Percentiles rank a stretch among this genome's conserved stretches.
These are phyloP conservation scores for Otolemur crassicaudatus DNA, from an alignment of 2,797 vertebrate genomes.

Conservation along the genomic window DNA sequence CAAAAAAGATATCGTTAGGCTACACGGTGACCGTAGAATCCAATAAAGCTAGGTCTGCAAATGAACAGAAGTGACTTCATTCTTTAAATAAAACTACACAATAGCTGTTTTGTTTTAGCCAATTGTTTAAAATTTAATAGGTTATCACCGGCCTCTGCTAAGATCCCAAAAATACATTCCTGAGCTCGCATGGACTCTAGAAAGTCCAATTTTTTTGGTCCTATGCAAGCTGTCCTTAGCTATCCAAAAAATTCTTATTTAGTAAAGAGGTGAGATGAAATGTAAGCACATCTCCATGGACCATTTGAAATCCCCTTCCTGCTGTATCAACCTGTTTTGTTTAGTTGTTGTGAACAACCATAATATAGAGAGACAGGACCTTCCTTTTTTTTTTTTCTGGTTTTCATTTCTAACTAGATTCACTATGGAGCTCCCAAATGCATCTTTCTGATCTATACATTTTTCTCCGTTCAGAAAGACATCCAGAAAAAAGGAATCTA, in stretches of 20 bases:
- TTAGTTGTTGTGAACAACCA: conserved; percentile 54
- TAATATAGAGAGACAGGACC: neutral
- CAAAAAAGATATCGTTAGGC: conserved; percentile 67
- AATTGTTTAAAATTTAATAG: conserved; percentile 77
- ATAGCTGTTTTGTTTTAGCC: conserved; percentile 66
- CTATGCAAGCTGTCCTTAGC: conserved; percentile 69
- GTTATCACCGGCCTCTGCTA: conserved; percentile 73
- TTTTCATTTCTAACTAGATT: conserved; percentile 64
- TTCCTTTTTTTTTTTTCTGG: neutral
- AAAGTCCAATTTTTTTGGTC: conserved; percentile 68
- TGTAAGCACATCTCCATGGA: conserved; percentile 51
- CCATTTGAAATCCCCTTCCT: conserved; percentile 72
- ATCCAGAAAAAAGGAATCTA: neutral
- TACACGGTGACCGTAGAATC: conserved; percentile 65
- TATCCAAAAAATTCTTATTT: conserved; percentile 68
- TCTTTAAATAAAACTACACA: conserved; percentile 79
- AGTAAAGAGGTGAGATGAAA: conserved; percentile 72
- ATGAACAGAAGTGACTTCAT: conserved; percentile 78
- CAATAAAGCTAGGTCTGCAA: conserved; percentile 74
- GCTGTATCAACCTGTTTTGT: conserved; percentile 23
- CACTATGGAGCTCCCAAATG: neutral
- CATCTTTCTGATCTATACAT: neutral
- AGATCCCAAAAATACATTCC: conserved; percentile 81
- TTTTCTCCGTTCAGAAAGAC: conserved; percentile 46
- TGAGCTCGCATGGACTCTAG: conserved; percentile 75